A percentile compares a stretch with the other conserved stretches of the same genome.
Conservation (phyloP, 2,113 vertebrate genomes). For the Sinosuthora webbiana region DNA sequence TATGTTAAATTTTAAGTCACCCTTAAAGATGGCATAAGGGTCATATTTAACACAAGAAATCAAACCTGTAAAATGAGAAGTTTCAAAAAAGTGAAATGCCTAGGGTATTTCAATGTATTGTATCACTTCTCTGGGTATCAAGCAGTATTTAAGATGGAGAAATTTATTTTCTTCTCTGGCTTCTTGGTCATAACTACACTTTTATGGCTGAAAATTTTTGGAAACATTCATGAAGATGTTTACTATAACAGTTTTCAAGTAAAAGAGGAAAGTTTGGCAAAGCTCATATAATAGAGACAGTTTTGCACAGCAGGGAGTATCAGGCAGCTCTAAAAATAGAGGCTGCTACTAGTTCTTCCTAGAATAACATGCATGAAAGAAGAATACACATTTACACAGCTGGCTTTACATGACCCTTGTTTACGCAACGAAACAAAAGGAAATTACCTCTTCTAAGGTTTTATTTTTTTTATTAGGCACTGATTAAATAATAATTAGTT, state of each 20-base stretch:
- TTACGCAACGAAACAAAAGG: conserved; percentile 45
- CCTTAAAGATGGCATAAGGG: not conserved
- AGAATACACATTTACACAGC: conserved; percentile 63
- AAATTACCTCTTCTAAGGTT: conserved; percentile 55
- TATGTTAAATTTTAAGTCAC: not conserved
- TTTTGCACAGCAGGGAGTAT: not conserved
- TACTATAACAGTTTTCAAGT: not conserved
- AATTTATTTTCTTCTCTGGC: not conserved
- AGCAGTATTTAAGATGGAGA: not conserved
- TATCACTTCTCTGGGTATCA: not conserved
- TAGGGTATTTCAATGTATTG: not conserved
- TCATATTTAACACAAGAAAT: not conserved
- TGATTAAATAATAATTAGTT: conserved; percentile 59
- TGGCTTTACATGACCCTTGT: conserved; percentile 29
- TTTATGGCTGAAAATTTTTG: not conserved
- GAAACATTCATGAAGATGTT: not conserved
- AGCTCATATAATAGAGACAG: not conserved
- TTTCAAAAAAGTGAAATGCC: not conserved
- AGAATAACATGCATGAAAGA: conserved; percentile 46
- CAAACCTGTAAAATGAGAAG: not conserved
- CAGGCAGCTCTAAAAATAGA: conserved; percentile 35
- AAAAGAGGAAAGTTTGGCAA: not conserved
- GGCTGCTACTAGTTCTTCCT: conserved; percentile 1
- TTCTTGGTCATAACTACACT: not conserved
- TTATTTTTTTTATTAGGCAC: not conserved